Percentiles rank a stretch among this genome's conserved stretches.
These are phyloP conservation scores for Bubo scandiacus DNA, from an alignment of 2,113 vertebrate genomes.

Conservation along the genomic window DNA sequence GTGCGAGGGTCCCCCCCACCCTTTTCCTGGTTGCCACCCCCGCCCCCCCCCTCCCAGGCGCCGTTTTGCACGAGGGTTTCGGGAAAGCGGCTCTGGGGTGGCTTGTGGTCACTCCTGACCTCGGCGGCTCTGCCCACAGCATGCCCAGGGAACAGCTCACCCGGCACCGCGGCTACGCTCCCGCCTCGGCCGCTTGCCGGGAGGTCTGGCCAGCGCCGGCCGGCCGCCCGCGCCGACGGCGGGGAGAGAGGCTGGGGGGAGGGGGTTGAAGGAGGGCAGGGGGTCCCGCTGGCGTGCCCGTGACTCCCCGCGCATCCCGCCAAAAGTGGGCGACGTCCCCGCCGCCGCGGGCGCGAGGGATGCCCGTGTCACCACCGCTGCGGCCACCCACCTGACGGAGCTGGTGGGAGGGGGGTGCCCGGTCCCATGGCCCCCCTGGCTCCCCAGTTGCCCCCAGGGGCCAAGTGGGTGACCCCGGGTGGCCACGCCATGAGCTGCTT, in stretches of 20 bases:
- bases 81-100: background rate
- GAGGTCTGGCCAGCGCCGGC: background rate
- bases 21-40: background rate
- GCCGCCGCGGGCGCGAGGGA: background rate
- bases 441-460: background rate
- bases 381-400: background rate
- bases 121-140: background rate
- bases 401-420: background rate
- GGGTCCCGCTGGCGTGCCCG: accelerated
- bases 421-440: background rate
- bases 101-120: background rate
- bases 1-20: background rate
- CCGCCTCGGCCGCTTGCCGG: background rate
- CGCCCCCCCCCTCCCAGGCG: background rate
- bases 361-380: background rate
- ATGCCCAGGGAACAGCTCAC: slow-evolving; percentile 58
- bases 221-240: accelerated
- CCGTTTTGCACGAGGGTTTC: background rate
- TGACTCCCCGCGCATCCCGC: background rate
- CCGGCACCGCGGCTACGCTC: background rate
- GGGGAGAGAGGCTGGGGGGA: background rate
- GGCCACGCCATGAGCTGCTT: slow-evolving; percentile 13
- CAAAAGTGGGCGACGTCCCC: accelerated
- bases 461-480: background rate
- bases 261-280: background rate